Evolutionary conservation across 2,888 invertebrate genomes (phyloP).

Genomic region (Chironomus riparius): DNA sequence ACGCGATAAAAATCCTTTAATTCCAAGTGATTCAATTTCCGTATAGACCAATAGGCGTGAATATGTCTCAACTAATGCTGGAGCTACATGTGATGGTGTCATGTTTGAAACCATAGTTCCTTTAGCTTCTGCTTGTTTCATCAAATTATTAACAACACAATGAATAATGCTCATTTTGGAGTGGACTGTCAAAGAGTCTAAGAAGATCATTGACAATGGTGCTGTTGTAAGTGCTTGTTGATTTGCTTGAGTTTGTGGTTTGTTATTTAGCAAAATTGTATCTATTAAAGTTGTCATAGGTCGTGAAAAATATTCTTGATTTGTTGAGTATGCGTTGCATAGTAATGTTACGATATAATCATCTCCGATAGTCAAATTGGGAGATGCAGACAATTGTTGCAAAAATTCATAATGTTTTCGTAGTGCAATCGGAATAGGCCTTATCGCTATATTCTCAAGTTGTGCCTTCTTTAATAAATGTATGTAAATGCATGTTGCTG

Average conservation of each 20-base stretch:
- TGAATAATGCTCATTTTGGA: constrained; percentile 87
- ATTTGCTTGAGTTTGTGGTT: constrained; percentile 46
- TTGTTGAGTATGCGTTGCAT: constrained; percentile 93
- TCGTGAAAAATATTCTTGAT: constrained; percentile 77
- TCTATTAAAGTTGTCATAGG: constrained; percentile 90
- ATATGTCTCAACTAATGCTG: constrained; percentile 91
- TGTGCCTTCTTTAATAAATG: constrained; percentile 91
- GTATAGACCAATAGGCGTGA: constrained; percentile 87
- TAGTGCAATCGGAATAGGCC: constrained; percentile 70
- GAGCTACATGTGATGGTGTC: constrained; percentile 54
- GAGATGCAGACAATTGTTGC: constrained; percentile 65
- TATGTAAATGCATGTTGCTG: constrained; percentile 94
- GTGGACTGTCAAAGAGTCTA: constrained; percentile 90
- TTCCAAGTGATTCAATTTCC: constrained; percentile 92
- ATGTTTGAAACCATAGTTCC: constrained; percentile 57
- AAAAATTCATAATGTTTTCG: constrained; percentile 80
- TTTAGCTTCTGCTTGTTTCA: constrained; percentile 81
- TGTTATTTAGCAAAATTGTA: constrained; percentile 64
- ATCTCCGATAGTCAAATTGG: constrained; percentile 63
- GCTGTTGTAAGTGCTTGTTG: constrained; percentile 56
- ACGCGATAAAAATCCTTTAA: constrained; percentile 92
- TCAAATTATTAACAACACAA: constrained; percentile 78
- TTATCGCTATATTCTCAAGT: constrained; percentile 68
- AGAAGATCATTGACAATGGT: constrained; percentile 82
- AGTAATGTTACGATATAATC: constrained; percentile 86